Evolutionary conservation across 2,797 vertebrate species (phyloP), one percentile per base, ranked within the genome.

Genomic region (Chrysolophus pictus): DNA sequence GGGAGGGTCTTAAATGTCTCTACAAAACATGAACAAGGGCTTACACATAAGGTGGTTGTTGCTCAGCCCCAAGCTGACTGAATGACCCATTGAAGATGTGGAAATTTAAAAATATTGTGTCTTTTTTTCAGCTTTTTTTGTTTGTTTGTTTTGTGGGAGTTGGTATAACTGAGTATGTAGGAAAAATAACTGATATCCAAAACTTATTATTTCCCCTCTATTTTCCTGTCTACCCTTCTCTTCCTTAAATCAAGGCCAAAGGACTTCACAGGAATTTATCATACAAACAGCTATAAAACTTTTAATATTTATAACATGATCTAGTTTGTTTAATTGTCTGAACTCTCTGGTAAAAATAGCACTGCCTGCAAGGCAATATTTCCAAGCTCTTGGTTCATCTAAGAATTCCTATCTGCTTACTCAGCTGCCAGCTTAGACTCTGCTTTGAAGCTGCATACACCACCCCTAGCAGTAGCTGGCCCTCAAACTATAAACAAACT

Each of bases 211-310:
- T 83, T 93, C 73, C 67, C 24, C 84, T 78, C 8, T 35, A 70
- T n/a, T 21, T 86, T 88, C 31, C 56, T 87, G 29, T 84, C 29
- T 94, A 69, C 88, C 29, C 31, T 78, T 56, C 35, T 82, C 16
- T 6, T 79, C 26, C 29, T 33, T 79, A 31, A 14, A 11, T 31
- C 76, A 88, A 93, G 53, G 90, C 71, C 35, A 75, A 89, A 63
- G 73, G 87, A 64, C 84, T 93, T 87, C 51, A 22, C 72, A 72
- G 63, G 89, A 92, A 86, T 49, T 92, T 84, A 81, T 91, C 93
- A 35, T 55, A 67, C 53, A 94, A 70, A 72, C 31, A 79, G 37
- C 74, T 87, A 60, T 93, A 88, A 94, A 94, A 49, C 60, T 58
- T 62, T 93, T 89, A 73, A 90, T 64, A 72, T 93, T 93, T 88